Evolutionary conservation across 2,797 vertebrate genomes (phyloP).

Genomic region (Champsocephalus gunnari): DNA sequence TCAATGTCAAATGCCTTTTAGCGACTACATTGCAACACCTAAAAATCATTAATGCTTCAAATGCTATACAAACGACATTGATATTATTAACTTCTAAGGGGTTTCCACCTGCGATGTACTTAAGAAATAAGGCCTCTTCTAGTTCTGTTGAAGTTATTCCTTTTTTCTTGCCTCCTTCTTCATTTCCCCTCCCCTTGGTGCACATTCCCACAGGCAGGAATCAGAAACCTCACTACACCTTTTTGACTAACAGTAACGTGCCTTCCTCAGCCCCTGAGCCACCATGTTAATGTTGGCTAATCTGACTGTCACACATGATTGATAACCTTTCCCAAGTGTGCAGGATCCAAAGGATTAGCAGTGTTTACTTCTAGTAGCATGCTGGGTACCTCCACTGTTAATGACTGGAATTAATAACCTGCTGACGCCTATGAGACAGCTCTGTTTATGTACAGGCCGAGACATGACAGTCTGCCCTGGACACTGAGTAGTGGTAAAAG

Average conservation of each 20-base stretch:
- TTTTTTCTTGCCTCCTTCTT: background rate
- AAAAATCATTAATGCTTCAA: background rate
- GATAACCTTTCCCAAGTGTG: conserved; percentile 83
- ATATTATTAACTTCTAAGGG: background rate
- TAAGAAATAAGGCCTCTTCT: background rate
- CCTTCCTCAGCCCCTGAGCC: conserved; percentile 39
- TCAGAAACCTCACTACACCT: conserved; percentile 20
- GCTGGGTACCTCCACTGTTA: conserved; percentile 80
- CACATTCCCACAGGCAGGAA: background rate
- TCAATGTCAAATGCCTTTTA: background rate
- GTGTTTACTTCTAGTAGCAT: conserved; percentile 84
- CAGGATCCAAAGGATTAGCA: conserved; percentile 87
- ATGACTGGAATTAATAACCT: conserved; percentile 84
- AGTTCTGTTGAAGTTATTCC: background rate
- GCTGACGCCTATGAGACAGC: conserved; percentile 78
- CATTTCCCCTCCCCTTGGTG: background rate
- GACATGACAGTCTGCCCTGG: conserved; percentile 68
- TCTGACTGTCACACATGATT: conserved; percentile 82
- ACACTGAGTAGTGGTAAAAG: conserved; percentile 70
- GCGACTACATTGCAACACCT: background rate
- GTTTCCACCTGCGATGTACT: background rate
- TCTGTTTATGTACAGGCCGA: conserved; percentile 77
- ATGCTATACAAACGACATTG: background rate
- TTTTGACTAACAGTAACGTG: conserved; percentile 53
- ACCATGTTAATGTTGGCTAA: conserved; percentile 79